These are phyloP conservation scores for Vireo altiloquus DNA, from an alignment of 2,113 vertebrate genomes.

Conservation along the genomic window DNA sequence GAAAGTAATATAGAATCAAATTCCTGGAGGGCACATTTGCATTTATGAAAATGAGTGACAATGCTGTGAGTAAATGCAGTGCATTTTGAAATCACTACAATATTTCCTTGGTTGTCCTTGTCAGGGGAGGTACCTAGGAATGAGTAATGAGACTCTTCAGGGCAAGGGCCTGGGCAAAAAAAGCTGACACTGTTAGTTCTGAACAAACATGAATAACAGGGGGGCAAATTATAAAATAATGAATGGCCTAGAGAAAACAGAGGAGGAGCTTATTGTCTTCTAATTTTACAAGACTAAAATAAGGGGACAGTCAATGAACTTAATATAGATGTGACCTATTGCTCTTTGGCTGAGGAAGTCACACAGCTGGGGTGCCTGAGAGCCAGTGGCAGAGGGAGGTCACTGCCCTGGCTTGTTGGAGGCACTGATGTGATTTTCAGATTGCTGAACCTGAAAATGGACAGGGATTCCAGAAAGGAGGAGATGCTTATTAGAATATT, in stretches of 20 bases:
- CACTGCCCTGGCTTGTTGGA: background rate
- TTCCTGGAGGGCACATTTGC: background rate
- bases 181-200: background rate
- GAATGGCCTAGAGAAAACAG: conserved; percentile 41
- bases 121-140: background rate
- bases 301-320: conserved; percentile 23
- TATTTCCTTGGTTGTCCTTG: background rate
- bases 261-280: conserved; percentile 7
- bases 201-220: background rate
- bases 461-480: background rate
- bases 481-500: background rate
- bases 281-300: conserved; percentile 27
- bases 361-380: conserved; percentile 25
- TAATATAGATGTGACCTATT: conserved; percentile 47
- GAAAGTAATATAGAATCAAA: background rate
- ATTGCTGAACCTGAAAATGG: background rate
- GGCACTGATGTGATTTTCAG: background rate
- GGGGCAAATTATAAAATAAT: conserved; percentile 2
- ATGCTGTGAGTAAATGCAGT: background rate
- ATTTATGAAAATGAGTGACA: conserved; percentile 37
- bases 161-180: background rate
- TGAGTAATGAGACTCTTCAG: background rate
- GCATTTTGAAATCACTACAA: background rate
- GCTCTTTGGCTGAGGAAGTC: conserved; percentile 38
- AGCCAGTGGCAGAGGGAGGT: background rate